Percentiles rank a stretch among this genome's conserved stretches.
phyloP scores from a whole-genome alignment of 2,797 vertebrate species.

The Premnoplex brunnescens region DNA sequence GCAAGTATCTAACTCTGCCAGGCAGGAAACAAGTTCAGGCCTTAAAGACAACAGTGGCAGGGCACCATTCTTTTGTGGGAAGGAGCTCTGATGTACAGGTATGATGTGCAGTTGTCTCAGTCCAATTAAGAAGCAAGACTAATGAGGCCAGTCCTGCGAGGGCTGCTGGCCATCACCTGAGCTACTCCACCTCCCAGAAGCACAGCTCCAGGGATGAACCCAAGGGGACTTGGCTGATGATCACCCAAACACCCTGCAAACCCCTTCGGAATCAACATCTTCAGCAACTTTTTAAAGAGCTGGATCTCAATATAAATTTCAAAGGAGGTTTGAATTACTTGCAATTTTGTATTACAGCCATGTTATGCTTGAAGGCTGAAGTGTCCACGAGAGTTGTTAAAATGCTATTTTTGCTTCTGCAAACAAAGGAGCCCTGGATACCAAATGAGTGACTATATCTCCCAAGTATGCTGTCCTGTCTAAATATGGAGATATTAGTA shows the following conservation, averaged over 20 bases:
- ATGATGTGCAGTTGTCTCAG: not conserved
- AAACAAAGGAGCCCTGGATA: conserved; percentile 50
- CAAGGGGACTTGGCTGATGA: accelerated
- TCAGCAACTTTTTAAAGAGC: not conserved
- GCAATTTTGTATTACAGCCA: not conserved
- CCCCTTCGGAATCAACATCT: not conserved
- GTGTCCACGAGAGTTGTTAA: not conserved
- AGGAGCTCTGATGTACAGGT: not conserved
- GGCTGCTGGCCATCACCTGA: not conserved
- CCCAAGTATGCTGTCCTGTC: conserved; percentile 25
- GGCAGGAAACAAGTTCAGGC: not conserved
- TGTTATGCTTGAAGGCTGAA: not conserved
- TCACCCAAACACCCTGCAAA: not conserved
- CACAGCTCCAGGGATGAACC: not conserved
- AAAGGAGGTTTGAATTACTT: not conserved
- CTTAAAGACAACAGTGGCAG: not conserved
- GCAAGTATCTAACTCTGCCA: not conserved
- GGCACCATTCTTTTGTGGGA: not conserved
- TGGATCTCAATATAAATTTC: not conserved
- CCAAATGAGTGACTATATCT: conserved; percentile 11
- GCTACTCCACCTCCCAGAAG: accelerated
- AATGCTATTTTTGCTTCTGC: conserved; percentile 54
- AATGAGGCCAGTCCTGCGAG: not conserved
- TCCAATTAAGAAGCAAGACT: not conserved
- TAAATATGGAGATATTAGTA: conserved; percentile 60